Percentiles rank a stretch among this genome's conserved stretches.
Evolutionary conservation across 2,797 vertebrate genomes (phyloP).

Genomic region (Gallirallus australis): DNA sequence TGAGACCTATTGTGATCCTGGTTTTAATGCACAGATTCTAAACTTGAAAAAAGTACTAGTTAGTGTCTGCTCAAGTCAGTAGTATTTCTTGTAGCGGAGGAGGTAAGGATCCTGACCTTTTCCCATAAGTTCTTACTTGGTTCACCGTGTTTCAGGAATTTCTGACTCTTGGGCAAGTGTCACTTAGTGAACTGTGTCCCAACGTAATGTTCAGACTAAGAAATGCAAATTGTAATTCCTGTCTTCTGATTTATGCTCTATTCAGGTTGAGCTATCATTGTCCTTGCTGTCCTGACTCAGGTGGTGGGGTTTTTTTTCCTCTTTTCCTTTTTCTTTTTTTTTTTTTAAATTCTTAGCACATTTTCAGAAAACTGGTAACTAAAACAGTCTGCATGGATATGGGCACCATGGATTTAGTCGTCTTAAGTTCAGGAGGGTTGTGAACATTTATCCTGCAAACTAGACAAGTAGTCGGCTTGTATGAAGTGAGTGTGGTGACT

Average conservation of each 20-base stretch:
- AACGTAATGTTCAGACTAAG: background rate
- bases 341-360: background rate
- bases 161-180: background rate
- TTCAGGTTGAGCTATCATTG: background rate
- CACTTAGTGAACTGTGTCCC: background rate
- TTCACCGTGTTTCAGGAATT: background rate
- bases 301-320: background rate
- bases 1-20: background rate
- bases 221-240: background rate
- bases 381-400: accelerated
- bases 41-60: background rate
- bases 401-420: background rate
- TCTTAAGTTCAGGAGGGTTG: background rate
- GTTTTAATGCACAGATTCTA: background rate
- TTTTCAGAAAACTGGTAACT: background rate
- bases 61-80: background rate
- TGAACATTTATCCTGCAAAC: background rate
- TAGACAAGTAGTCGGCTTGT: background rate
- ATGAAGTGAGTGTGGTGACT: background rate
- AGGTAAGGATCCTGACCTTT: background rate
- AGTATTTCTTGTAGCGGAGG: background rate
- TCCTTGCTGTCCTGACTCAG: background rate
- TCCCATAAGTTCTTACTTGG: background rate
- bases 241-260: background rate
- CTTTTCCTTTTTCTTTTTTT: background rate